Percentiles rank a stretch among this genome's conserved stretches.
Evolutionary conservation across 2,888 invertebrate species (phyloP).

Genomic region (Cerceris ruficornis): DNA sequence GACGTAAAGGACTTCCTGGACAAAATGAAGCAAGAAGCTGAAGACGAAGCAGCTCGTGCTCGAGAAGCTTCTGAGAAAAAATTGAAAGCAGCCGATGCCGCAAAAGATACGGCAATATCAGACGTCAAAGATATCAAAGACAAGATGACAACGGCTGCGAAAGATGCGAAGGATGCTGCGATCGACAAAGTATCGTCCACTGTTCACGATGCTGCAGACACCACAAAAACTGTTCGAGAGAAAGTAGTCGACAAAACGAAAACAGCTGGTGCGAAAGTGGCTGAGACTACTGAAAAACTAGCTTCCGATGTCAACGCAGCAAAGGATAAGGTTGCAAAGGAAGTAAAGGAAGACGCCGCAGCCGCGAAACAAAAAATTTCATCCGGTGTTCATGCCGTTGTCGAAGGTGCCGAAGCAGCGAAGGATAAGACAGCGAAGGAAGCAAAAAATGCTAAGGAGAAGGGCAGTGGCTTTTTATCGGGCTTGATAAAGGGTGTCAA

Average conservation of each 20-base stretch:
- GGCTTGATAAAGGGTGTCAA: slow-evolving; percentile 65
- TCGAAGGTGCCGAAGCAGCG: slow-evolving; percentile 50
- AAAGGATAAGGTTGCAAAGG: slow-evolving; percentile 7
- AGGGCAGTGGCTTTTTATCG: slow-evolving; percentile 58
- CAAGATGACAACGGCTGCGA: slow-evolving; percentile 61
- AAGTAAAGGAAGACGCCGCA: slow-evolving; percentile 18
- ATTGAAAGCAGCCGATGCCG: slow-evolving; percentile 23
- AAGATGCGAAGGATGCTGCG: slow-evolving; percentile 53
- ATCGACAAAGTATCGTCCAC: slow-evolving; percentile 32
- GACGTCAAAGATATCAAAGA: slow-evolving; percentile 50
- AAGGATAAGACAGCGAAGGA: slow-evolving; percentile 60
- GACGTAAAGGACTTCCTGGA: slow-evolving; percentile 70
- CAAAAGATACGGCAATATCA: slow-evolving; percentile 44
- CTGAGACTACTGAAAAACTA: slow-evolving; percentile 9
- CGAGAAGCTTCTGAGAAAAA: slow-evolving; percentile 51
- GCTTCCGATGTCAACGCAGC: background rate
- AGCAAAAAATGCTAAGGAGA: slow-evolving; percentile 53
- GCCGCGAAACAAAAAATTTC: slow-evolving; percentile 38
- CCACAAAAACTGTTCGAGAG: background rate
- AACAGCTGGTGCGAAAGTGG: slow-evolving; percentile 9
- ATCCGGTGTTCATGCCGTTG: slow-evolving; percentile 43
- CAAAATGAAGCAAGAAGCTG: slow-evolving; percentile 67
- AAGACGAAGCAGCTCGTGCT: slow-evolving; percentile 58
- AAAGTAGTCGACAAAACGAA: slow-evolving; percentile 12
- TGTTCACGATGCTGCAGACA: background rate